Conservation (phyloP, 2,888 invertebrate genomes). For the Choreutis nemorana region DNA sequence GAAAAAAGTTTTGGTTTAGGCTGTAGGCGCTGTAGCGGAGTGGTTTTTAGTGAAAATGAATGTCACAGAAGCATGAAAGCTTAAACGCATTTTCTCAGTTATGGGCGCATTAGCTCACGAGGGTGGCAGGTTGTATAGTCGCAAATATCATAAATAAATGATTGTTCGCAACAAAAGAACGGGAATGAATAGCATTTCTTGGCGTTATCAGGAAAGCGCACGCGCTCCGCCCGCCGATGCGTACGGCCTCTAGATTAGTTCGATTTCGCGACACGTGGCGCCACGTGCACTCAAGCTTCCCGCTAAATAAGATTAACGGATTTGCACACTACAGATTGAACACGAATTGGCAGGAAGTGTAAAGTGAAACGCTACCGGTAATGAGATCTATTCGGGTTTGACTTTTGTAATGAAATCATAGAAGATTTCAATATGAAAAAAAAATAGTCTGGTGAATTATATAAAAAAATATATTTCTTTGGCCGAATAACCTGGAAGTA, state of each 20-base stretch:
- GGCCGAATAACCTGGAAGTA: too few species aligned
- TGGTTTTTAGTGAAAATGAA: too few species aligned
- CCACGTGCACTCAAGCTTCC: slow-evolving; percentile 32
- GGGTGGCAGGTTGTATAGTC: slow-evolving; percentile 58
- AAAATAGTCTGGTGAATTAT: too few species aligned
- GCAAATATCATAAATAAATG: slow-evolving; percentile 65
- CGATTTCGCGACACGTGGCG: slow-evolving; percentile 56
- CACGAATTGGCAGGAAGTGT: slow-evolving; percentile 64
- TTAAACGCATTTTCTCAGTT: too few species aligned
- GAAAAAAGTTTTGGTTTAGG: too few species aligned
- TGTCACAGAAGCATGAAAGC: too few species aligned
- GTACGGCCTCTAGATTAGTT: slow-evolving; percentile 60
- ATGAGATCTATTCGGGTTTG: slow-evolving; percentile 53
- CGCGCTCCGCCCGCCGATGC: slow-evolving; percentile 52
- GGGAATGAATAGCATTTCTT: slow-evolving; percentile 62
- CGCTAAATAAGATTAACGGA: slow-evolving; percentile 51
- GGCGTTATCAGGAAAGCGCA: slow-evolving; percentile 58
- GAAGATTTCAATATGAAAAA: slow-evolving; percentile 1
- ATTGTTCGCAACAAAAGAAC: slow-evolving; percentile 62
- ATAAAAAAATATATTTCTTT: too few species aligned
- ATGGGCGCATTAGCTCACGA: slow-evolving; percentile 37
- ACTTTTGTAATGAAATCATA: slow-evolving; percentile 23
- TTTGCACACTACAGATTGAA: slow-evolving; percentile 67
- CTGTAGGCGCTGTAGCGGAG: too few species aligned
- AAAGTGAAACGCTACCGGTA: slow-evolving; percentile 64